Evolutionary conservation across 2,113 vertebrate genomes (phyloP).

Genomic region (Conger conger): DNA sequence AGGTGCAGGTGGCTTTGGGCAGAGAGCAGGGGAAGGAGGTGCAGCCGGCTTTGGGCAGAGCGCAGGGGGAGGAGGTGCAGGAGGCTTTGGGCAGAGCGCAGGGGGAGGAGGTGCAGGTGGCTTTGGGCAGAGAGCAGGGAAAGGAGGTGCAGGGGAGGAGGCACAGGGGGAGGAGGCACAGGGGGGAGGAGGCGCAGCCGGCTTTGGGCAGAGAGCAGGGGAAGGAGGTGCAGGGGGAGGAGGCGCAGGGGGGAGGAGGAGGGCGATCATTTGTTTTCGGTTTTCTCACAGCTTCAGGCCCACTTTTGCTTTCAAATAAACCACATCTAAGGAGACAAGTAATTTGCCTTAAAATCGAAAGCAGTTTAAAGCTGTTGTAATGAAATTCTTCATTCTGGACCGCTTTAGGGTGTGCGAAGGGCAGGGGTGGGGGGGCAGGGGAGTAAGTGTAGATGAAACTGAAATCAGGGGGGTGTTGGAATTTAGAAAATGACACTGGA

Average conservation of each 20-base stretch:
- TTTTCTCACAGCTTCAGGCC: slow-evolving; percentile 84
- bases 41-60: background rate
- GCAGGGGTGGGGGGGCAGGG: slow-evolving; percentile 39
- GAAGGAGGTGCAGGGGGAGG: too few species aligned
- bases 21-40: too few species aligned
- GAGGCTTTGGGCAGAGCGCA: too few species aligned
- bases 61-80: too few species aligned
- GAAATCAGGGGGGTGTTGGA: background rate
- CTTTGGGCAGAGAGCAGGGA: background rate
- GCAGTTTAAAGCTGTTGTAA: slow-evolving; percentile 77
- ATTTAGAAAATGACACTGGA: background rate
- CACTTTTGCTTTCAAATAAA: slow-evolving; percentile 71
- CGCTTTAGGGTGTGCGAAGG: slow-evolving; percentile 49
- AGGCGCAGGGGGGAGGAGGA: slow-evolving; percentile 24
- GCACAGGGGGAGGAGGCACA: too few species aligned
- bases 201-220: background rate
- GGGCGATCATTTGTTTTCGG: slow-evolving; percentile 85
- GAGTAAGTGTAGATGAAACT: background rate
- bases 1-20: too few species aligned
- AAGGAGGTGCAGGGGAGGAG: too few species aligned
- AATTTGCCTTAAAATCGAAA: slow-evolving; percentile 83
- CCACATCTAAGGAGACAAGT: slow-evolving; percentile 84
- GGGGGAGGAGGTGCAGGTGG: too few species aligned
- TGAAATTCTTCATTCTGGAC: slow-evolving; percentile 68
- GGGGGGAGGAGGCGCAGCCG: slow-evolving; percentile 32